Percentiles rank a stretch among this genome's conserved stretches.
phyloP scores from a whole-genome alignment of 2,888 invertebrate genomes.

The Chymomyza caudatula region DNA sequence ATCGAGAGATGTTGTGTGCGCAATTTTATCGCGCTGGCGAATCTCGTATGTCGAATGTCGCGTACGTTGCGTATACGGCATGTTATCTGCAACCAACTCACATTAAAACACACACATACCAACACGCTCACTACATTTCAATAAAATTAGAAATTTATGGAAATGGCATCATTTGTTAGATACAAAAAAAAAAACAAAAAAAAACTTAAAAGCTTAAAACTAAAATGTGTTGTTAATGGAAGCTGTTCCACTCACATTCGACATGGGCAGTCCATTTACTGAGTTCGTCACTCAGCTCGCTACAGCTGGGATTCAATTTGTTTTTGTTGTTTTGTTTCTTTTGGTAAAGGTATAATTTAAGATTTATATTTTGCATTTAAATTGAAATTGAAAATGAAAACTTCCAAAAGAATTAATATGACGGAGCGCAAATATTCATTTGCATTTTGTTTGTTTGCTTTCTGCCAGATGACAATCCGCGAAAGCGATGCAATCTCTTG shows the following conservation, averaged over 20 bases:
- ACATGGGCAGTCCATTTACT: background rate
- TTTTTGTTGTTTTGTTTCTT: background rate
- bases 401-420: background rate
- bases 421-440: background rate
- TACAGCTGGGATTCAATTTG: background rate
- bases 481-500: constrained; percentile 38
- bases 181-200: constrained; percentile 21
- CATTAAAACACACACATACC: constrained; percentile 28
- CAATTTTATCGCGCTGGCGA: constrained; percentile 36
- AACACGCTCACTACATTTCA: constrained; percentile 43
- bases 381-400: background rate
- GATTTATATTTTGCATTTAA: constrained; percentile 4
- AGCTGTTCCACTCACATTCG: constrained; percentile 19
- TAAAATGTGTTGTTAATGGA: constrained; percentile 69
- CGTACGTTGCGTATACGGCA: constrained; percentile 56
- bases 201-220: constrained; percentile 67
- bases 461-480: background rate
- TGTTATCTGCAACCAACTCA: constrained; percentile 55
- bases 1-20: constrained; percentile 17
- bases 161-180: constrained; percentile 47
- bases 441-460: background rate
- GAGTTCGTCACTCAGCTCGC: background rate
- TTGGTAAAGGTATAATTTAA: constrained; percentile 3
- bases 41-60: constrained; percentile 28
- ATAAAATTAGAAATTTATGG: constrained; percentile 73